Conservation (phyloP, 53 echinoderm and acorn worm genomes). For the Holothuria scabra region DNA sequence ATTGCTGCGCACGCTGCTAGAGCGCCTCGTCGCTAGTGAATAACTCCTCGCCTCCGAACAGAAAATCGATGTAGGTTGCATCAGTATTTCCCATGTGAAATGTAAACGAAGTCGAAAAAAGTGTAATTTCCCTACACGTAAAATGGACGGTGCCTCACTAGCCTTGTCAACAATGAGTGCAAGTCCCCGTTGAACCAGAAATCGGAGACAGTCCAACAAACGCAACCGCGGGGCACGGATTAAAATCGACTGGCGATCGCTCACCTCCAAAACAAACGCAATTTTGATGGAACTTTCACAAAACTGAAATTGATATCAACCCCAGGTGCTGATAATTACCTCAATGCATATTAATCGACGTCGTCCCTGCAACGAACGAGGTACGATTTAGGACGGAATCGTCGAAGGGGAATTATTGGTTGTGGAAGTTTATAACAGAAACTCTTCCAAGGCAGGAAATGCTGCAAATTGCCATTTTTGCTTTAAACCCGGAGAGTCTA, state of each 20-base stretch:
- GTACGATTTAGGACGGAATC: neutral
- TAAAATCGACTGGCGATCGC: slow-evolving; percentile 35
- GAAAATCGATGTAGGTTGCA: too few species aligned
- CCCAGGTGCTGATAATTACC: slow-evolving; percentile 37
- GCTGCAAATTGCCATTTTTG: neutral
- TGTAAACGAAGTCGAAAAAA: too few species aligned
- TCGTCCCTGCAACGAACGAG: slow-evolving; percentile 1
- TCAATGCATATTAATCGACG: slow-evolving; percentile 39
- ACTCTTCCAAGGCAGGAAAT: slow-evolving; percentile 2
- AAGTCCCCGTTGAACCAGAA: slow-evolving; percentile 3
- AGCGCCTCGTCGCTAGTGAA: too few species aligned
- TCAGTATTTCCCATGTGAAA: too few species aligned
- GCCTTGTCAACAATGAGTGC: too few species aligned
- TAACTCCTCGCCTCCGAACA: too few species aligned
- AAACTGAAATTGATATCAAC: slow-evolving; percentile 18
- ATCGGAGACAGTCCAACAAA: slow-evolving; percentile 30
- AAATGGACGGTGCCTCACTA: neutral
- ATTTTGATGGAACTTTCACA: slow-evolving; percentile 21
- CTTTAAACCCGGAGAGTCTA: neutral
- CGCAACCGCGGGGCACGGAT: slow-evolving; percentile 42
- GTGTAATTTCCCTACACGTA: neutral
- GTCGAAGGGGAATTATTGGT: neutral
- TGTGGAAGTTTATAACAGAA: too few species aligned
- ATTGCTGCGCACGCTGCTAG: too few species aligned
- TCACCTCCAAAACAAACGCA: slow-evolving; percentile 27